Evolutionary conservation across 2,797 vertebrate species (phyloP), one percentile per base, ranked within the genome.

Genomic region (Pelobates cultripes): DNA sequence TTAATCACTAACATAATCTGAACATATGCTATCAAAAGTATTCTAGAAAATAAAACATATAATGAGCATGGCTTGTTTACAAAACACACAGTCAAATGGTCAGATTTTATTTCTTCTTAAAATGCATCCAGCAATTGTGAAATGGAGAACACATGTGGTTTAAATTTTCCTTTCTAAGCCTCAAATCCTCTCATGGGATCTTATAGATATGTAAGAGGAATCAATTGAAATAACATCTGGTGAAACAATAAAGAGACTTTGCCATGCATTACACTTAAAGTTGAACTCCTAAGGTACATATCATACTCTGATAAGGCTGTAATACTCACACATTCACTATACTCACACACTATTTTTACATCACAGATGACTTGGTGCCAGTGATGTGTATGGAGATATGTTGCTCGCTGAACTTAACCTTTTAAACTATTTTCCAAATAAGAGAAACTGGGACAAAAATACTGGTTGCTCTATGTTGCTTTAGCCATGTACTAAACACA

Each of bases 201-300:
- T 64, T n/a, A 64, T 64, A 64, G 61, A 64, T 64, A 64, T 64
- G 61, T 64, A 64, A 71, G 70, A 51, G 51, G 44, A 71, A 71
- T 71, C 44, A 6, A 17, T 13, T 71, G 70, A 51, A 71, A 53
- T 53, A n/a, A 28, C 70, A 71, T 71, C 44, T 71, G 70, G 42
- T 71, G n/a, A 53, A 71, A 53, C 44, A 53, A 47, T 7, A 53
- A 3, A 53, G n/a, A 71, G 17, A 17, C 41, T 28, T 8, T 70
- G 44, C 4, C 45, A 71, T 71, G 4, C 45, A 40, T 71, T 71
- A 53, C 44, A 71, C 44, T 45, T 51, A 12, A 17, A 71, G 8
- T 17, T 51, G n/a, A n/a, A 71, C 44, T 51, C 42, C 44, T 71
- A 51, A 4, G 13, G 43, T 13, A 53, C 41, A 17, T 13, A 28